These are phyloP conservation scores for Epinephelus lanceolatus DNA, from an alignment of 2,113 vertebrate genomes.

Conservation along the genomic window DNA sequence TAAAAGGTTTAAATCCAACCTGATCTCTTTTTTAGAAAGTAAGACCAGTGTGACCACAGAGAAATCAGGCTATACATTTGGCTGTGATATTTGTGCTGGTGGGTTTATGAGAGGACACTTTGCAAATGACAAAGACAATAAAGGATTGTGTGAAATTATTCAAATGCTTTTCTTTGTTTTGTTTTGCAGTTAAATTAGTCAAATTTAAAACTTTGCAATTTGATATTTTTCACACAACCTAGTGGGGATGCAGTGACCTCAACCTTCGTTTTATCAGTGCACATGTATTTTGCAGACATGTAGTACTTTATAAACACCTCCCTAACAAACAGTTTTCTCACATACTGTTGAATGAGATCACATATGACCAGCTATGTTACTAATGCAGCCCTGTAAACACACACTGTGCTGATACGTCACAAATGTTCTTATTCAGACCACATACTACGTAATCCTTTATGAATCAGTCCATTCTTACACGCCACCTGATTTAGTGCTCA, in stretches of 20 bases:
- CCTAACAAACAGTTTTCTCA: background rate
- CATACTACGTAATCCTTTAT: background rate
- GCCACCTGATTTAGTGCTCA: conserved; percentile 21
- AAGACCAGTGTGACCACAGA: no score
- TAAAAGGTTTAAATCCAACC: no score
- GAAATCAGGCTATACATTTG: background rate
- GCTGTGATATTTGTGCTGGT: no score
- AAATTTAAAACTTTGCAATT: background rate
- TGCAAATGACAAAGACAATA: background rate
- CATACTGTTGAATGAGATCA: background rate
- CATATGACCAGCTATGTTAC: background rate
- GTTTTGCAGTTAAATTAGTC: no score
- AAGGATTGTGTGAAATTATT: background rate
- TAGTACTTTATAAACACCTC: background rate
- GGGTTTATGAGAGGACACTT: background rate
- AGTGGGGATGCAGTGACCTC: background rate
- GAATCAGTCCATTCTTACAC: conserved; percentile 16
- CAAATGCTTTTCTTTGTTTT: background rate
- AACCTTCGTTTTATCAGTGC: background rate
- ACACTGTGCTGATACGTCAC: background rate
- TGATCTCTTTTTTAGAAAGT: no score
- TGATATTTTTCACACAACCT: background rate
- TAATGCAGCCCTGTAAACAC: background rate
- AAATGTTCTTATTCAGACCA: conserved; percentile 25
- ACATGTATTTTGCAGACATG: no score